A percentile compares a stretch with the other conserved stretches of the same genome.
Conservation (phyloP, 1,140 invertebrate species). For the Drosophila kohkoa region DNA sequence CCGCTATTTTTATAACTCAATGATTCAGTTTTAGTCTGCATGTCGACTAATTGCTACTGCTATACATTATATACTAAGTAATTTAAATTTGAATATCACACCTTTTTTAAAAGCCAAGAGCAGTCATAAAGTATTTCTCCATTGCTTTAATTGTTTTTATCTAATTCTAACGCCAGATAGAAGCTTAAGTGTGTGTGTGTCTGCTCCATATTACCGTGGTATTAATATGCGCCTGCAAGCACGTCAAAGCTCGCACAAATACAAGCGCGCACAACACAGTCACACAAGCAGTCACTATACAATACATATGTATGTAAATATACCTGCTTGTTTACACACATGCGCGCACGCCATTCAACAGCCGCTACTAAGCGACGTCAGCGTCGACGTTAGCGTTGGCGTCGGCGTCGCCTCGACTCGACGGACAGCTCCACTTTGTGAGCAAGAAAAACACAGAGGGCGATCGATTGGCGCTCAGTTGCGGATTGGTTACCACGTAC, state of each 20-base stretch:
- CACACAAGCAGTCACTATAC: background rate
- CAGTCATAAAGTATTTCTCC: background rate
- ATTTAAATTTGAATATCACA: background rate
- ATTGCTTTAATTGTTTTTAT: background rate
- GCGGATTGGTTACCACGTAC: slow-evolving; percentile 58
- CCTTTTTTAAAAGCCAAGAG: background rate
- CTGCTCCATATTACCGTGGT: slow-evolving; percentile 23
- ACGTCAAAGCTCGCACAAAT: slow-evolving; percentile 42
- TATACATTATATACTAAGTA: background rate
- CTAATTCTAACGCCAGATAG: background rate
- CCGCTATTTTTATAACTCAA: background rate
- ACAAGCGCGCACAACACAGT: background rate
- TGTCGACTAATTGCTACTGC: background rate
- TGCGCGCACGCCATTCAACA: slow-evolving; percentile 64
- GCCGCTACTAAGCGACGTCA: slow-evolving; percentile 12
- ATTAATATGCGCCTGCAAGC: slow-evolving; percentile 57
- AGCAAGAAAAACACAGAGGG: slow-evolving; percentile 70
- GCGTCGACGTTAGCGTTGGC: slow-evolving; percentile 22
- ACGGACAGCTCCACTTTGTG: slow-evolving; percentile 41
- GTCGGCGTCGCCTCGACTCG: slow-evolving; percentile 21
- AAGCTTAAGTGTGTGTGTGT: background rate
- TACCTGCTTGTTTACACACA: slow-evolving; percentile 54
- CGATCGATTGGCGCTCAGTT: slow-evolving; percentile 67
- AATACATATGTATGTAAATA: slow-evolving; percentile 8
- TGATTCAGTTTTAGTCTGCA: background rate